phyloP scores from a whole-genome alignment of 1,140 invertebrate species.

The Habropoda laboriosa region DNA sequence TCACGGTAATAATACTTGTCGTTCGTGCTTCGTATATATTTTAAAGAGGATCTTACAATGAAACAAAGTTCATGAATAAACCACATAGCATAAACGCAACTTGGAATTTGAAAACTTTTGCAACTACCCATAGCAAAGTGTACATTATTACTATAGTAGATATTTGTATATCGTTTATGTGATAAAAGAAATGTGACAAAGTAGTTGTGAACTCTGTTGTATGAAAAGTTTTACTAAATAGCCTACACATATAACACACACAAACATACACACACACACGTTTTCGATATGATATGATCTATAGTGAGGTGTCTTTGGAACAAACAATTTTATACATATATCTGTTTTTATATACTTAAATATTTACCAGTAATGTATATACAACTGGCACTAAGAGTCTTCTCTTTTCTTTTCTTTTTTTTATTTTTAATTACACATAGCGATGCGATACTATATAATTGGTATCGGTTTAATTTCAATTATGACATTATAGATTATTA shows the following conservation, averaged over 20 bases:
- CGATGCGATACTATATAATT: neutral
- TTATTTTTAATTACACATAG: neutral
- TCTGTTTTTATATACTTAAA: constrained; percentile 51
- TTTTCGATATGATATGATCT: constrained; percentile 31
- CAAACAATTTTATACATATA: constrained; percentile 42
- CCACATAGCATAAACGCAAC: neutral
- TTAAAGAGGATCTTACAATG: constrained; percentile 10
- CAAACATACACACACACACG: too few species aligned
- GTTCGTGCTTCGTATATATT: neutral
- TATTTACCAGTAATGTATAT: constrained; percentile 30
- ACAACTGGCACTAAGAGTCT: constrained; percentile 18
- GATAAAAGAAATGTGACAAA: constrained; percentile 20
- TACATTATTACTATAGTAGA: constrained; percentile 33
- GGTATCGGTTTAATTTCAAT: neutral
- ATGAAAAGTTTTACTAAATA: constrained; percentile 17
- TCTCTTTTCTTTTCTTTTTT: neutral
- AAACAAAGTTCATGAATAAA: neutral
- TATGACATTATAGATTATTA: constrained; percentile 33
- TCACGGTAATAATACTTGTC: neutral
- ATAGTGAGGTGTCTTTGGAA: neutral
- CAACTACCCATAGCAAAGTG: neutral
- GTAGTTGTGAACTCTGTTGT: constrained; percentile 21
- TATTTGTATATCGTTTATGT: constrained; percentile 28
- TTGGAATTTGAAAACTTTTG: constrained; percentile 15
- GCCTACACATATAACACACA: too few species aligned